Evolutionary conservation across 2,888 invertebrate genomes (phyloP).

Genomic region (Platycnemis pennipes): DNA sequence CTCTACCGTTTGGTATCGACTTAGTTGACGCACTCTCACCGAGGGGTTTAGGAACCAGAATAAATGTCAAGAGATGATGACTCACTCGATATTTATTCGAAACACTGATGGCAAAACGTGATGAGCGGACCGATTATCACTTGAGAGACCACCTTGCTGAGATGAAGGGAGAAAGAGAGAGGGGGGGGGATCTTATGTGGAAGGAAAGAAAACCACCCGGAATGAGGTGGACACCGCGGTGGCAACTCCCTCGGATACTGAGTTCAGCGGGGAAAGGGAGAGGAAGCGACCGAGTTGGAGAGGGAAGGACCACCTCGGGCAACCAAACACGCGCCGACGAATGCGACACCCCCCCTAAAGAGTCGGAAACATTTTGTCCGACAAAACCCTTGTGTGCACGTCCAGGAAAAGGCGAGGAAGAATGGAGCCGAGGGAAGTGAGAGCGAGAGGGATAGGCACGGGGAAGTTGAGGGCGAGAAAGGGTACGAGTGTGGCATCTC

Average conservation of each 20-base stretch:
- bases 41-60: too few species aligned
- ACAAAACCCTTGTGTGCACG: conserved; percentile 20
- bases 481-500: background rate
- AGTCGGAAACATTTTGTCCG: conserved; percentile 58
- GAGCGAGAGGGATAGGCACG: background rate
- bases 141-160: too few species aligned
- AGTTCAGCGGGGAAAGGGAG: background rate
- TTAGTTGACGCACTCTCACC: too few species aligned
- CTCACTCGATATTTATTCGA: background rate
- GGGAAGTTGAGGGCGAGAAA: background rate
- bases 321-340: background rate
- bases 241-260: background rate
- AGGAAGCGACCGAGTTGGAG: background rate
- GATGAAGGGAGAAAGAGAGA: too few species aligned
- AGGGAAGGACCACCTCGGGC: background rate
- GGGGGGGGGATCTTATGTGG: background rate
- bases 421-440: background rate
- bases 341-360: conserved; percentile 13
- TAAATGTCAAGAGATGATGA: too few species aligned
- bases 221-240: background rate
- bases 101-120: background rate
- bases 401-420: conserved; percentile 12
- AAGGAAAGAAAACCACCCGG: too few species aligned
- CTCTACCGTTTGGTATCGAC: too few species aligned
- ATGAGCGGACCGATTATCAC: too few species aligned